Evolutionary conservation across 2,888 invertebrate species (phyloP).

Genomic region (Biston stratarius): DNA sequence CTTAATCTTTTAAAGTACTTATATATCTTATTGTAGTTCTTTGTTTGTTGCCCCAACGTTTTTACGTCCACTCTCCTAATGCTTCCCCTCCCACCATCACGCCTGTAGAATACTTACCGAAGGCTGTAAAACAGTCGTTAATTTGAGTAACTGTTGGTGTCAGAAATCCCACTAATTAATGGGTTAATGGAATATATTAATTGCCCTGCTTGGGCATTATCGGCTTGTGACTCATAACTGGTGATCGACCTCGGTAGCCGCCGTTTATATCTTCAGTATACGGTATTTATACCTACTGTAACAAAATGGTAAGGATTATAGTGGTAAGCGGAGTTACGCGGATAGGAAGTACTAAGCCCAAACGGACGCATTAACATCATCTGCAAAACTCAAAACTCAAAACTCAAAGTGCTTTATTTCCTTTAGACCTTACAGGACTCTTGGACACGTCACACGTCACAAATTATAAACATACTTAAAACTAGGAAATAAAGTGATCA

Average conservation of each 20-base stretch:
- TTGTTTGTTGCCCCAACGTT: not conserved
- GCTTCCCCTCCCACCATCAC: slow-evolving; percentile 10
- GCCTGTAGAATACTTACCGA: slow-evolving; percentile 11
- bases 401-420: too few relatives aligned
- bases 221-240: slow-evolving; percentile 27
- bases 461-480: too few relatives aligned
- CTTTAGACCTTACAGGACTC: too few relatives aligned
- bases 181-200: slow-evolving; percentile 24
- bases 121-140: slow-evolving; percentile 25
- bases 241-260: slow-evolving; percentile 20
- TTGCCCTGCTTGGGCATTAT: slow-evolving; percentile 17
- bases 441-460: too few relatives aligned
- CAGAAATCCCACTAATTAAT: slow-evolving; percentile 27
- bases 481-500: too few relatives aligned
- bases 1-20: not conserved
- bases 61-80: slow-evolving; percentile 18
- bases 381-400: too few relatives aligned
- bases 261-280: not conserved
- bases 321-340: too few relatives aligned
- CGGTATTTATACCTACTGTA: too few relatives aligned
- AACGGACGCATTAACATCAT: too few relatives aligned
- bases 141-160: slow-evolving; percentile 14
- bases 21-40: too few relatives aligned
- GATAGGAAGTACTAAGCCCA: too few relatives aligned
- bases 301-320: too few relatives aligned